Evolutionary conservation across 1,140 invertebrate genomes (phyloP).

Genomic region (Heterodera schachtii): DNA sequence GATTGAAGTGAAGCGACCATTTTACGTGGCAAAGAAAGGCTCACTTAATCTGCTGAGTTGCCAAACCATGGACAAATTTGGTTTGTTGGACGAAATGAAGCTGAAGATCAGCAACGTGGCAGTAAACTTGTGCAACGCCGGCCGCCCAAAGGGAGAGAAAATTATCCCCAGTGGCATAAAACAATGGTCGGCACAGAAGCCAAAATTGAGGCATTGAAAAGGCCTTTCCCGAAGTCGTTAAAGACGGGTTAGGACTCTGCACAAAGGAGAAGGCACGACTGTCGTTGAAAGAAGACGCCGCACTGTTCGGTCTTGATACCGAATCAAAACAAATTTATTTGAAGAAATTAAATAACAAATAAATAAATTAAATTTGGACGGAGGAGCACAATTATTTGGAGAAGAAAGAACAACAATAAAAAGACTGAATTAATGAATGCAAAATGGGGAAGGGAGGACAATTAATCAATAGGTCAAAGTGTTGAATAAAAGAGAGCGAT

Average conservation of each 20-base stretch:
- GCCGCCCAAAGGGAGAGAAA: not conserved
- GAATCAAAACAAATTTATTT: no score
- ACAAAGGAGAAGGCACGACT: slow-evolving; percentile 37
- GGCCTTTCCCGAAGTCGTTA: slow-evolving; percentile 30
- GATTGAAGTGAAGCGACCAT: not conserved
- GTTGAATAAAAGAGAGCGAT: no score
- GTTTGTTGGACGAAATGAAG: not conserved
- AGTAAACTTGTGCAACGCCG: not conserved
- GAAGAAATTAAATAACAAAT: no score
- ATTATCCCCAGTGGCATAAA: not conserved
- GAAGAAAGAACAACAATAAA: no score
- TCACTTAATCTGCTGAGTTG: not conserved
- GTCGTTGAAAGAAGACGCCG: slow-evolving; percentile 29
- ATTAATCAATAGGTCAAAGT: no score
- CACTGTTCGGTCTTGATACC: no score
- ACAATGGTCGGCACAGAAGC: not conserved
- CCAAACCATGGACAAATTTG: slow-evolving; percentile 1
- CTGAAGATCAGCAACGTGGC: not conserved
- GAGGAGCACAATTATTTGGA: no score
- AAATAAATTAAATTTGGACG: no score
- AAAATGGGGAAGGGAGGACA: no score
- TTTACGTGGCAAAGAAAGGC: not conserved
- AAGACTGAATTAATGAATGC: no score
- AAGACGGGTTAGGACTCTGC: slow-evolving; percentile 14
- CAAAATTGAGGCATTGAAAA: not conserved